Evolutionary conservation across 2,113 vertebrate species (phyloP).

Genomic region (Pachypanchax playfairii): DNA sequence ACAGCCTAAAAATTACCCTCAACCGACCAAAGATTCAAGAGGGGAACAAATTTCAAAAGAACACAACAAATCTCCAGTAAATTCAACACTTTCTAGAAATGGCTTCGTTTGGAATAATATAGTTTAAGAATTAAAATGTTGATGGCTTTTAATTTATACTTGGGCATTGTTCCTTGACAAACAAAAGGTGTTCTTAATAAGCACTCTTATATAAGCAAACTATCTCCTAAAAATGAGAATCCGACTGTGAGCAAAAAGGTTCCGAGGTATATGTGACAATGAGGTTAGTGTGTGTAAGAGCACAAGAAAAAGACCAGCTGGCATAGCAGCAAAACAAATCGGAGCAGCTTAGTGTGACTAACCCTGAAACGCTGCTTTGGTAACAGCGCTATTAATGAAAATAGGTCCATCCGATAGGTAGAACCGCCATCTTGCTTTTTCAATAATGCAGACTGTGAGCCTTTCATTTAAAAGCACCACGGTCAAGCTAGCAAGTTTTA

Average conservation of each 20-base stretch:
- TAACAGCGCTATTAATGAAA: conserved; percentile 89
- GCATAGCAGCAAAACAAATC: conserved; percentile 60
- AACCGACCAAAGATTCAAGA: conserved; percentile 44
- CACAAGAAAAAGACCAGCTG: conserved; percentile 16
- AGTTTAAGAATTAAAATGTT: conserved; percentile 23
- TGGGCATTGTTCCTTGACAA: conserved; percentile 45
- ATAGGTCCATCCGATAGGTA: conserved; percentile 73
- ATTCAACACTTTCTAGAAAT: conserved; percentile 13
- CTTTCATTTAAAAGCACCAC: conserved; percentile 18
- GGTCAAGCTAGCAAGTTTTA: conserved; percentile 6
- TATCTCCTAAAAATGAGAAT: conserved; percentile 26
- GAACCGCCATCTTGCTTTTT: conserved; percentile 68
- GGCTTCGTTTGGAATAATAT: conserved; percentile 11
- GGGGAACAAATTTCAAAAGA: conserved; percentile 26
- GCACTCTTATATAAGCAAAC: conserved; percentile 32
- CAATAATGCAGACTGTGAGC: conserved; percentile 26
- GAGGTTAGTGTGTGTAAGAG: conserved; percentile 51
- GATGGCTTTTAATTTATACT: conserved; percentile 45
- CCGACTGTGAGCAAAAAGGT: conserved; percentile 53
- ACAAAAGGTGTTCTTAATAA: conserved; percentile 30
- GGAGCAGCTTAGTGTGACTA: conserved; percentile 86
- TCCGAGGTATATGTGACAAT: conserved; percentile 74
- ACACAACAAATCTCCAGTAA: conserved; percentile 38
- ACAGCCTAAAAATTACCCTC: conserved; percentile 24
- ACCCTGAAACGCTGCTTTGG: conserved; percentile 97